A percentile compares a stretch with the other conserved stretches of the same genome.
These are phyloP conservation scores for Drosophila pseudotakahashii DNA, from an alignment of 2,888 invertebrate genomes.

Conservation along the genomic window DNA sequence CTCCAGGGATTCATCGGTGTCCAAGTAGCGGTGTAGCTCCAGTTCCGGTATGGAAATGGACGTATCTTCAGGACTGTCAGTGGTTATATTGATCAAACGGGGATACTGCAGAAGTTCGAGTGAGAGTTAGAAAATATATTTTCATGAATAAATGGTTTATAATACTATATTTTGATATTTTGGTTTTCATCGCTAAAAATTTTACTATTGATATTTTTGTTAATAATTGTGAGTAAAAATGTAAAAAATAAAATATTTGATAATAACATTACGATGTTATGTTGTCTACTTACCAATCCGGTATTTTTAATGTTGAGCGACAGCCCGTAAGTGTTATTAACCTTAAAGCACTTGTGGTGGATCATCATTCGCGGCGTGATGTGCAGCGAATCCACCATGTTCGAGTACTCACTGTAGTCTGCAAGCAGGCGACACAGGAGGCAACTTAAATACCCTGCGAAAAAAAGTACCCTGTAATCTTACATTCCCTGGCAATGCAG, in stretches of 20 bases:
- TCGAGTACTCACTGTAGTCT: constrained; percentile 59
- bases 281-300: constrained; percentile 46
- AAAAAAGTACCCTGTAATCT: not conserved
- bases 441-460: too few species aligned
- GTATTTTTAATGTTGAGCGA: constrained; percentile 51
- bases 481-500: constrained; percentile 62
- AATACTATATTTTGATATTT: too few species aligned
- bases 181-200: too few species aligned
- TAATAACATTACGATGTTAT: too few species aligned
- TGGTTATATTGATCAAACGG: constrained; percentile 55
- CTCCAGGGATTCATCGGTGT: constrained; percentile 59
- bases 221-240: too few species aligned
- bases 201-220: too few species aligned
- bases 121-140: too few species aligned
- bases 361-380: constrained; percentile 61
- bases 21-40: constrained; percentile 57
- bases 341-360: constrained; percentile 33
- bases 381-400: constrained; percentile 57
- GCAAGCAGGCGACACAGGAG: too few species aligned
- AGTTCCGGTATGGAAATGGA: constrained; percentile 29
- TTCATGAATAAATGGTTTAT: too few species aligned
- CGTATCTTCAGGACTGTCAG: constrained; percentile 70
- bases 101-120: constrained; percentile 51
- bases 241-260: too few species aligned
- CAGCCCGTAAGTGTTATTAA: constrained; percentile 49